These are phyloP conservation scores for Anisognathus igniventris DNA, from an alignment of 2,797 vertebrate genomes.

Conservation along the genomic window DNA sequence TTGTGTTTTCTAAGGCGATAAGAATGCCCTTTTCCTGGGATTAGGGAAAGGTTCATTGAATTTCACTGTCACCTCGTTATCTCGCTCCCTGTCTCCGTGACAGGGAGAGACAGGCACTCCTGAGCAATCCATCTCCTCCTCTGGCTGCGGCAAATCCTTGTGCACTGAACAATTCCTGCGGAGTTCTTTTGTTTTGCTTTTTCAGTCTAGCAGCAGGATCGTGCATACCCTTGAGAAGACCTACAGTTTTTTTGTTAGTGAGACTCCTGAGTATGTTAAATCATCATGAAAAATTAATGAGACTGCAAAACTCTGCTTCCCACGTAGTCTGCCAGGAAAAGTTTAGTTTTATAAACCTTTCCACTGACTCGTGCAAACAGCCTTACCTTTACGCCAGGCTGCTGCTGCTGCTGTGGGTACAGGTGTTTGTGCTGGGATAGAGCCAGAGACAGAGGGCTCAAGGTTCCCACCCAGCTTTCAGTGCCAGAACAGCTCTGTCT, in stretches of 20 bases:
- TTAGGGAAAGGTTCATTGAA: neutral
- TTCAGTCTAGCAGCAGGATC: neutral
- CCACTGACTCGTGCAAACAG: neutral
- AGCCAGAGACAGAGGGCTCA: neutral
- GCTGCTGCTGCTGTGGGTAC: neutral
- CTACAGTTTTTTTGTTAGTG: neutral
- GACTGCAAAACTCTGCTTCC: conserved; percentile 38
- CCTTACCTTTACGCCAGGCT: neutral
- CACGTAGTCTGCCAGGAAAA: conserved; percentile 11
- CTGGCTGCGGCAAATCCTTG: neutral
- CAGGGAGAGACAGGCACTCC: neutral
- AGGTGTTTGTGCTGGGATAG: neutral
- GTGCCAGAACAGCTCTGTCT: neutral
- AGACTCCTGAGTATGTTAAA: conserved; percentile 25
- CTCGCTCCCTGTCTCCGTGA: neutral
- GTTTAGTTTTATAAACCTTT: neutral
- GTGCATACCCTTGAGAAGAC: neutral
- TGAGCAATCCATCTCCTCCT: neutral
- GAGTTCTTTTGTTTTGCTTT: neutral
- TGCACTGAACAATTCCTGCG: neutral
- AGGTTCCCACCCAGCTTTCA: neutral
- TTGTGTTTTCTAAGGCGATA: neutral
- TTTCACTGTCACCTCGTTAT: neutral
- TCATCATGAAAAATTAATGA: conserved; percentile 54
- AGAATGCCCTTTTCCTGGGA: neutral